Conservation (phyloP, 2,888 invertebrate species). For the Pristionchus exspectatus region DNA sequence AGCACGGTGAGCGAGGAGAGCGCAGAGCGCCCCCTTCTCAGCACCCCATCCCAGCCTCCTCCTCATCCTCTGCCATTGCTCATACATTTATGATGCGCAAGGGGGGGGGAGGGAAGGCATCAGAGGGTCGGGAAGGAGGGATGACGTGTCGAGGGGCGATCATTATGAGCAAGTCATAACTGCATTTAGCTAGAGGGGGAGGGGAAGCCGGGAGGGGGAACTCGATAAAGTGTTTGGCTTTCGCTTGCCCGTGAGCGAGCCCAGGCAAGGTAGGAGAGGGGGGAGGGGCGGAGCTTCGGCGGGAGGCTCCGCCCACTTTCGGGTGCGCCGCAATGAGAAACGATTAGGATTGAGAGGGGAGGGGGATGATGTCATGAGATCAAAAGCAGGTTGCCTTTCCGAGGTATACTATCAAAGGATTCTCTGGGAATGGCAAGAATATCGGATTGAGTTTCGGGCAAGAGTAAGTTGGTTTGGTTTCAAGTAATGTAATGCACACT, state of each 20-base stretch:
- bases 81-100: constrained; percentile 40
- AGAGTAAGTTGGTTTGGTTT: no score
- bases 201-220: not conserved
- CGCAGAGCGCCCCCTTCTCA: not conserved
- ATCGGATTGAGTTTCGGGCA: no score
- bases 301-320: not conserved
- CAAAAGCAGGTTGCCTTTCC: not conserved
- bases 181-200: not conserved
- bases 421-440: not conserved
- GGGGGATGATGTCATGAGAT: constrained; percentile 7
- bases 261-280: constrained; percentile 12
- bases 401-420: not conserved
- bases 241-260: not conserved
- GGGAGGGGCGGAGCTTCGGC: not conserved
- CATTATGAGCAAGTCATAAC: constrained; percentile 33
- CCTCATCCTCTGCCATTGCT: constrained; percentile 27
- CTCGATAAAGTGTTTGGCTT: constrained; percentile 42
- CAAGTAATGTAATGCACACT: no score
- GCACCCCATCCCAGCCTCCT: not conserved
- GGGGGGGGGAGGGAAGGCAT: not conserved
- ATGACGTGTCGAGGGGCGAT: not conserved
- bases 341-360: constrained; percentile 29
- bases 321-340: constrained; percentile 12
- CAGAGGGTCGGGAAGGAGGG: not conserved
- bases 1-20: not conserved